phyloP scores from a whole-genome alignment of 2,797 vertebrate genomes.

The Sebastes elongatus region DNA sequence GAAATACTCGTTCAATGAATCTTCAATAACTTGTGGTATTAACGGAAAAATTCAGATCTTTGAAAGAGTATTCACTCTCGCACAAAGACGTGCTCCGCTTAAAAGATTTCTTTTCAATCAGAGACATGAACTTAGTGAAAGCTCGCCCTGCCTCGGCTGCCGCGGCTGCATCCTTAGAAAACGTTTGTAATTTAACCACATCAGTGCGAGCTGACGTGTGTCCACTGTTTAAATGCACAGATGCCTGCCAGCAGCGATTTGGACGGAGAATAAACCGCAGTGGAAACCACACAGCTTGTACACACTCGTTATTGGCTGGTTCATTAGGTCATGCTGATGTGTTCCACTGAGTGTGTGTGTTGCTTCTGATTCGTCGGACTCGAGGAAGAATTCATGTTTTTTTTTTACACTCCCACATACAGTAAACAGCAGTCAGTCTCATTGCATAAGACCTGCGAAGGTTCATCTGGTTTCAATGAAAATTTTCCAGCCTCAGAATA shows the following conservation, averaged over 20 bases:
- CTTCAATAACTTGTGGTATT: conserved; percentile 15
- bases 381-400: background rate
- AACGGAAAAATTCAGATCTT: background rate
- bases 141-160: background rate
- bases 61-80: conserved; percentile 6
- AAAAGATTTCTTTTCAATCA: background rate
- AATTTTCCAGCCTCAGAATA: conserved; percentile 39
- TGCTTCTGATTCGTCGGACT: background rate
- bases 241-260: conserved; percentile 18
- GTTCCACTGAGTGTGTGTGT: conserved; percentile 4
- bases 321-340: conserved; percentile 39
- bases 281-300: conserved; percentile 26
- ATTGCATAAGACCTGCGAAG: conserved; percentile 32
- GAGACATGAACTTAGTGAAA: conserved; percentile 7
- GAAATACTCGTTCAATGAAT: background rate
- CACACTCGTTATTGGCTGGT: conserved; percentile 29
- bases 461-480: conserved; percentile 61
- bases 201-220: background rate
- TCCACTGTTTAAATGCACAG: conserved; percentile 13
- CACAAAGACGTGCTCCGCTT: conserved; percentile 20
- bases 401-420: conserved; percentile 24
- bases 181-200: conserved; percentile 1
- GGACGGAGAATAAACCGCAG: conserved; percentile 16
- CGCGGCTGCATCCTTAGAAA: background rate
- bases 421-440: conserved; percentile 19